Conservation (phyloP, 2,888 invertebrate species). For the Callinectes sapidus region DNA sequence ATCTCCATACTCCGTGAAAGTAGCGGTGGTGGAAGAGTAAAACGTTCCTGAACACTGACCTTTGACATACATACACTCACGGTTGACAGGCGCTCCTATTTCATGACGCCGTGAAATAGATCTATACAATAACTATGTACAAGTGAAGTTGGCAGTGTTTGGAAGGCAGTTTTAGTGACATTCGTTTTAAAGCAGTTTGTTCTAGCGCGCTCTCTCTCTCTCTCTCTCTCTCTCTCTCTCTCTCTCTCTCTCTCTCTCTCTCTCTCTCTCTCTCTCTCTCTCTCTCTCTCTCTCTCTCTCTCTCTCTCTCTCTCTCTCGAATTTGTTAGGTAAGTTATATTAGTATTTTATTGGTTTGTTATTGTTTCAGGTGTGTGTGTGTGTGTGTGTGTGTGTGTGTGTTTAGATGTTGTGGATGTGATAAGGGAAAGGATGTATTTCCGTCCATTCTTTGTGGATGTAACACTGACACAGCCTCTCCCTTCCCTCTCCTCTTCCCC, state of each 20-base stretch:
- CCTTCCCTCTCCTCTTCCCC: background rate
- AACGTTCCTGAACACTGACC: background rate
- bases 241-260: too few species aligned
- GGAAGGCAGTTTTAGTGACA: background rate
- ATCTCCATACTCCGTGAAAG: too few species aligned
- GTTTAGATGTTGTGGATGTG: background rate
- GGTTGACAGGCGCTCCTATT: background rate
- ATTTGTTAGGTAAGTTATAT: background rate
- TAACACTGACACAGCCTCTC: background rate
- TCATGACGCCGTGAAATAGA: conserved; percentile 4
- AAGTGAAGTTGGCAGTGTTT: background rate
- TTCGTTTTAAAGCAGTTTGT: background rate
- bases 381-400: conserved; percentile 26
- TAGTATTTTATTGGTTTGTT: background rate
- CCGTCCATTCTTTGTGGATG: background rate
- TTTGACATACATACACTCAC: background rate
- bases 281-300: too few species aligned
- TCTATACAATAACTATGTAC: background rate
- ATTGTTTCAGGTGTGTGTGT: background rate
- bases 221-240: too few species aligned
- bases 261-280: too few species aligned
- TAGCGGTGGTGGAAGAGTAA: too few species aligned
- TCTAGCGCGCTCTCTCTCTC: too few species aligned
- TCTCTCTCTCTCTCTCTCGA: background rate
- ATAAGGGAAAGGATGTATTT: background rate